Conservation (phyloP, 2,797 vertebrate genomes). For the Bovichtus variegatus region DNA sequence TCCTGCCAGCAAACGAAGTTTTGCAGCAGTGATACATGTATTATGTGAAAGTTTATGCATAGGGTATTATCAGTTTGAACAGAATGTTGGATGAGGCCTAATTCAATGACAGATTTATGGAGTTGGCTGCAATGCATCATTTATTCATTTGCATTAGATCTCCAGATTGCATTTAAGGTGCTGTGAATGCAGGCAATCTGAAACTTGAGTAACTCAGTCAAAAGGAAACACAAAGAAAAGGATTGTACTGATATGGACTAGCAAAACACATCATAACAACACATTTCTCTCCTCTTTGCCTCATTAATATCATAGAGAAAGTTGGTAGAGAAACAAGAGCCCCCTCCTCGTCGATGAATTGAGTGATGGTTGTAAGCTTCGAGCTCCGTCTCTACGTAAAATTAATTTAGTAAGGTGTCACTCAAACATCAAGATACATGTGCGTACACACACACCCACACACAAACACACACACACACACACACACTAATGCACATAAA, state of each 20-base stretch:
- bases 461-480: constrained; percentile 1
- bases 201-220: constrained; percentile 6
- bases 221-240: constrained; percentile 18
- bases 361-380: constrained; percentile 46
- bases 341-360: constrained; percentile 16
- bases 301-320: constrained; percentile 37
- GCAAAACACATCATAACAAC: neutral
- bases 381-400: constrained; percentile 10
- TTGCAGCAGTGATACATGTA: constrained; percentile 29
- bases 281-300: neutral
- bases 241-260: constrained; percentile 12
- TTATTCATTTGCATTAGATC: constrained; percentile 58
- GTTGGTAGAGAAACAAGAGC: constrained; percentile 6
- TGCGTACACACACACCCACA: neutral
- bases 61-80: constrained; percentile 48
- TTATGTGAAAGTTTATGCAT: constrained; percentile 33
- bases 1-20: constrained; percentile 39
- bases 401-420: constrained; percentile 49
- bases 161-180: constrained; percentile 41
- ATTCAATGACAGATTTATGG: constrained; percentile 59
- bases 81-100: constrained; percentile 40
- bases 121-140: constrained; percentile 44
- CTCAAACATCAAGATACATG: constrained; percentile 40
- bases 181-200: constrained; percentile 22
- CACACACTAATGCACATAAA: constrained; percentile 1